phyloP scores from a whole-genome alignment of 2,113 vertebrate species.

The Butorides virescens region DNA sequence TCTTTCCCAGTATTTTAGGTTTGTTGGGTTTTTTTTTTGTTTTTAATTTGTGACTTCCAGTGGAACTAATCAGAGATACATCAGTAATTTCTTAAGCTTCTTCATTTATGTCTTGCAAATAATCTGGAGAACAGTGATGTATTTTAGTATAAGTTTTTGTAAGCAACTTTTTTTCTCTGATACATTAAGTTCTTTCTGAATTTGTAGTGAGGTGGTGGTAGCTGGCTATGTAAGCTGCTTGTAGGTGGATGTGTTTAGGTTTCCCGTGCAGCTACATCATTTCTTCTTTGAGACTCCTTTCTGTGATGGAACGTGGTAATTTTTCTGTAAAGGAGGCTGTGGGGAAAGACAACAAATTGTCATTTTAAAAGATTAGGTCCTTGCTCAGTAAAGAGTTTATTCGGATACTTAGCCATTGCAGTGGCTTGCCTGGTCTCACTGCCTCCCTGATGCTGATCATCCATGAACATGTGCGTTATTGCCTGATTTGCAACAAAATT shows the following conservation, averaged over 20 bases:
- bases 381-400: neutral
- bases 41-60: neutral
- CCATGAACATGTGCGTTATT: accelerated
- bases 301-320: neutral
- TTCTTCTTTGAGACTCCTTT: neutral
- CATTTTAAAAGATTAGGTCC: neutral
- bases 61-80: neutral
- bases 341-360: neutral
- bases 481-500: neutral
- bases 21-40: neutral
- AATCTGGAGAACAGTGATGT: neutral
- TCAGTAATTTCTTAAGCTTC: neutral
- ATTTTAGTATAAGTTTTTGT: neutral
- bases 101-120: neutral
- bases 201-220: neutral
- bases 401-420: neutral
- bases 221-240: neutral
- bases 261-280: neutral
- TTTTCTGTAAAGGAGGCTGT: neutral
- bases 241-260: neutral
- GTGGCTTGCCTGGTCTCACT: neutral
- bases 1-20: neutral
- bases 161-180: neutral
- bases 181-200: neutral
- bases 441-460: neutral